Base-by-base conservation (phyloP, 2,797 vertebrate genomes). In the Furcifer pardalis region DNA sequence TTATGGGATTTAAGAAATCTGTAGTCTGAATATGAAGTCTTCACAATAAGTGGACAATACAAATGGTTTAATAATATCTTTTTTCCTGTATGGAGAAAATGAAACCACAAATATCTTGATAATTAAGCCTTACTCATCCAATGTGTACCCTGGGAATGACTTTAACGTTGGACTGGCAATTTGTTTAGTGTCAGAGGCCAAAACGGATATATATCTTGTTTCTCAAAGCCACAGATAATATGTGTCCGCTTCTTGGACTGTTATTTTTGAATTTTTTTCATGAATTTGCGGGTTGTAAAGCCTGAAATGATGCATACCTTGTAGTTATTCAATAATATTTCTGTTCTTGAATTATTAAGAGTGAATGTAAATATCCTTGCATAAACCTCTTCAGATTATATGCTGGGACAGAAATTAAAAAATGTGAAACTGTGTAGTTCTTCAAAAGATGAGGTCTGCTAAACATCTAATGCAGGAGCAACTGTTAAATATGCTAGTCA, bases 251-350 rank as follows among this genome's bases (percentile, higher is more conserved):
- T 79, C 44, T 79, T 1, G 10, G 40, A 17, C n/a, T 84, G 68
- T 84, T 84, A 65, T 84, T 84, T 84, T 84, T 84, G 77, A 79
- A 79, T 52, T 63, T 59, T 79, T 71, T 84, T 84, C 68, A 79
- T 73, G 68, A 84, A 62, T 73, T 65, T 40, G 19, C 17, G 73
- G 77, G 59, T 52, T 17, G 73, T 27, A 59, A 73, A 84, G 80
- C 27, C 56, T 52, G 79, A 7, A 52, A 15, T 79, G 40, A 69
- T 84, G 66, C 56, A 9, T 84, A 30, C n/a, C 35, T 63, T 49
- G 25, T 1, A 56, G 25, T 12, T 69, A 30, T 56, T 79, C 44
- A 35, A 71, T 60, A 78, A 30, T 46, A 60, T 25, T 71, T 46
- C n/a, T 44, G 30, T 60, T 69, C 65, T 19, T 56, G 27, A 15